These are phyloP conservation scores for Daboia siamensis DNA, from an alignment of 2,113 vertebrate species.

Conservation along the genomic window DNA sequence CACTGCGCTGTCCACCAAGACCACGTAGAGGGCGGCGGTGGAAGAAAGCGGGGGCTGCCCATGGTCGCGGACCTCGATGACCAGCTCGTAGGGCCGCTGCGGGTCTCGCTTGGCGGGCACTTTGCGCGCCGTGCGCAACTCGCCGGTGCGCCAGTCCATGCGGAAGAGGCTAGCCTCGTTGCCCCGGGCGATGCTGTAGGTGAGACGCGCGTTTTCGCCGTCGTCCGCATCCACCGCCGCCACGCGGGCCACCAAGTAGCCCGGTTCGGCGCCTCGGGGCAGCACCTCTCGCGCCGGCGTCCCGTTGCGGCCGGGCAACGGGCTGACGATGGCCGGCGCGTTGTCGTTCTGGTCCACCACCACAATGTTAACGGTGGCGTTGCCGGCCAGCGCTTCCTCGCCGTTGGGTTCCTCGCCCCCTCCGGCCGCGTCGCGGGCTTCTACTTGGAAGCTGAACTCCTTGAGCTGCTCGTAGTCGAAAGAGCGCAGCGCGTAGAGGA, in stretches of 20 bases:
- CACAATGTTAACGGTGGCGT: conserved; percentile 88
- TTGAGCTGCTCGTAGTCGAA: conserved; percentile 97
- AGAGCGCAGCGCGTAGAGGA: conserved; percentile 91
- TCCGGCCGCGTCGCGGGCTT: conserved; percentile 75
- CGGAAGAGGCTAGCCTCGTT: conserved; percentile 92
- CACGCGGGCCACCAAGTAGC: conserved; percentile 89
- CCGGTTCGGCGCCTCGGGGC: conserved; percentile 89
- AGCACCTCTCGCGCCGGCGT: conserved; percentile 85
- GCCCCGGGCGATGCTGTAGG: conserved; percentile 90
- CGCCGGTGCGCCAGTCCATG: conserved; percentile 95
- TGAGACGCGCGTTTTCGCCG: conserved; percentile 91
- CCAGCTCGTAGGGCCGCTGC: conserved; percentile 86
- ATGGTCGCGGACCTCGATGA: conserved; percentile 93
- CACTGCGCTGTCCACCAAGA: conserved; percentile 84
- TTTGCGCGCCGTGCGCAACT: conserved; percentile 85
- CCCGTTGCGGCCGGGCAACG: conserved; percentile 86
- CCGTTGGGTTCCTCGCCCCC: conserved; percentile 50
- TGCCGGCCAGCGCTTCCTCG: conserved; percentile 78
- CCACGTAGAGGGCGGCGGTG: conserved; percentile 84
- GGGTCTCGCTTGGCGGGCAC: conserved; percentile 85
- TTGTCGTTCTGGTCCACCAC: conserved; percentile 97
- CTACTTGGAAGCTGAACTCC: conserved; percentile 91
- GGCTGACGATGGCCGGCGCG: conserved; percentile 85
- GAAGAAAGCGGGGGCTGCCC: conserved; percentile 94
- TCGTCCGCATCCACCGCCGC: conserved; percentile 93